phyloP scores from a whole-genome alignment of 2,797 vertebrate genomes.

The Muscicapa comitata region DNA sequence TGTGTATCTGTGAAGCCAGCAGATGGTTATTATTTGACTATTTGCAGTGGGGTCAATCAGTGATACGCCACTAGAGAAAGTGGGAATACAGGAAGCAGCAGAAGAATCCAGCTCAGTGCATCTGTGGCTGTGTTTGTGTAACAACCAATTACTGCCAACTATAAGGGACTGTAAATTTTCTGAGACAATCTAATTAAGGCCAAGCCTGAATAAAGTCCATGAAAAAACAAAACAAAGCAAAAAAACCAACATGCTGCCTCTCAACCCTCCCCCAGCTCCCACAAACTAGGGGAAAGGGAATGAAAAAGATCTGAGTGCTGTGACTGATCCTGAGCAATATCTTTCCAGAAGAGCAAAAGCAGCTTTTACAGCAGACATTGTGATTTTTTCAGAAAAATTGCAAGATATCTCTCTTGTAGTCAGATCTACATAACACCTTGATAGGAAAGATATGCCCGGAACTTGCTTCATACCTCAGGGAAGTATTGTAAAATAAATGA shows the following conservation, averaged over 20 bases:
- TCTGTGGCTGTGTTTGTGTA: background rate
- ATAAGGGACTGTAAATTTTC: background rate
- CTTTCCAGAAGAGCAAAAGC: background rate
- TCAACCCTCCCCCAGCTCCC: rapidly evolving
- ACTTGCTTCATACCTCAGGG: background rate
- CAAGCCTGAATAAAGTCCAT: background rate
- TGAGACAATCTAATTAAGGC: background rate
- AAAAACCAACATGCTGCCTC: background rate
- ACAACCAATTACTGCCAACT: rapidly evolving
- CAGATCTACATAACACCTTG: background rate
- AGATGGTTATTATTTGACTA: background rate
- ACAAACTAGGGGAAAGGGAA: background rate
- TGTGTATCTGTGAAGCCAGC: background rate
- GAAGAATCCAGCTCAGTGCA: background rate
- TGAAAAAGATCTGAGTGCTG: background rate
- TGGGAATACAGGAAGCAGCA: background rate
- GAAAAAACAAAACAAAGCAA: background rate
- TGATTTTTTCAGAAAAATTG: background rate
- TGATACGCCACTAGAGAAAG: background rate
- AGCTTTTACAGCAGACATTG: background rate
- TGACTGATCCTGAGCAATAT: background rate
- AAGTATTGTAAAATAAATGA: background rate
- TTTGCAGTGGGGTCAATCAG: background rate
- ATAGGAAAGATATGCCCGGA: background rate
- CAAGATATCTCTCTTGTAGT: background rate